Evolutionary conservation across 2,797 vertebrate genomes (phyloP).

Genomic region (Tokudaia muenninki): DNA sequence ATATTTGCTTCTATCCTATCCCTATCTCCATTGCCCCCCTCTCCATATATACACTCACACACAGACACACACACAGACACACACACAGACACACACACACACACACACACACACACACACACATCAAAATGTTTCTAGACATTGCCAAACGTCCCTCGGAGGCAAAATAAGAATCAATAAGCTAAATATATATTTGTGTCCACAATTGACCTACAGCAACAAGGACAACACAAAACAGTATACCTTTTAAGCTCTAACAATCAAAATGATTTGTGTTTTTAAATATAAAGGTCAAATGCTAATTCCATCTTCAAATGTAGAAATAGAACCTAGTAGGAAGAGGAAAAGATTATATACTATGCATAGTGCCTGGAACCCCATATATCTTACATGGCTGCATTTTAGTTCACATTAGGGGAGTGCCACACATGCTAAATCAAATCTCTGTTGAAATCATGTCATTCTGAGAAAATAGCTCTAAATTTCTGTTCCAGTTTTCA

Average conservation of each 20-base stretch:
- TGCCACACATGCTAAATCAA: slow-evolving; percentile 7
- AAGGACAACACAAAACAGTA: background rate
- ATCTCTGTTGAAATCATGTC: slow-evolving; percentile 27
- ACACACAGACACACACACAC: background rate
- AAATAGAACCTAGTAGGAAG: background rate
- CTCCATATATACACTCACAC: background rate
- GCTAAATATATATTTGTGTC: slow-evolving; percentile 54
- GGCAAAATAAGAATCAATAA: slow-evolving; percentile 46
- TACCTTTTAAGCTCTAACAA: background rate
- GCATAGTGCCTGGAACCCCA: background rate
- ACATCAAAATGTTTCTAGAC: background rate
- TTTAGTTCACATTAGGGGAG: background rate
- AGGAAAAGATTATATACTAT: background rate
- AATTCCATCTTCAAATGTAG: background rate
- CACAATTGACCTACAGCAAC: background rate
- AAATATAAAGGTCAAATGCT: slow-evolving; percentile 34
- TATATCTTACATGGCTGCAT: background rate
- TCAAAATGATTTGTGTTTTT: slow-evolving; percentile 45
- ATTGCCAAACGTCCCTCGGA: background rate
- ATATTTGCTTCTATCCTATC: background rate
- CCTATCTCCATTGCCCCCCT: background rate
- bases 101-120: background rate
- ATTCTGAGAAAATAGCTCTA: background rate
- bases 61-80: background rate
- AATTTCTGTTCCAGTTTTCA: slow-evolving; percentile 34